Evolutionary conservation across 2,888 invertebrate species (phyloP).

Genomic region (Lacanobia oleracea): DNA sequence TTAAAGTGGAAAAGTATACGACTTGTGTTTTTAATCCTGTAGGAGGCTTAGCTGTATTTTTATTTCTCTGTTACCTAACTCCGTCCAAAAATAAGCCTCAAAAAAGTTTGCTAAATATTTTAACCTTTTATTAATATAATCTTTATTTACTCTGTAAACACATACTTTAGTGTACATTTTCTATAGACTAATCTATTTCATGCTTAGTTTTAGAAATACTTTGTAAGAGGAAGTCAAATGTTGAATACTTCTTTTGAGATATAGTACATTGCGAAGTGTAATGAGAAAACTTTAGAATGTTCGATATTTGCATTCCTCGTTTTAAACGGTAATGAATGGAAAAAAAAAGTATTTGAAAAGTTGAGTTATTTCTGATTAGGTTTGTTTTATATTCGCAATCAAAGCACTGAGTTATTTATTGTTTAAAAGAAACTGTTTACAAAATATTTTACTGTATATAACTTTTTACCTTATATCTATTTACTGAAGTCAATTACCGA

Average conservation of each 20-base stretch:
- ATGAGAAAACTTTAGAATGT: conserved; percentile 38
- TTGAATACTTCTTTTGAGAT: conserved; percentile 36
- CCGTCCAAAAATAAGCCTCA: conserved; percentile 56
- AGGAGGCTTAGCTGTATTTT: conserved; percentile 43
- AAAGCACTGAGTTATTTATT: conserved; percentile 21
- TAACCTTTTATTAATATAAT: conserved; percentile 13
- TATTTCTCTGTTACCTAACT: conserved; percentile 35
- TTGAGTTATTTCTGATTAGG: not conserved
- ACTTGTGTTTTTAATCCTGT: conserved; percentile 45
- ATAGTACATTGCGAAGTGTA: conserved; percentile 21
- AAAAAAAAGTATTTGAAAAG: conserved; percentile 11
- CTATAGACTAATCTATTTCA: conserved; percentile 7
- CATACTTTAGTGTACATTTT: not conserved
- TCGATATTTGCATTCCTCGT: conserved; percentile 23
- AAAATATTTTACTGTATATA: not conserved
- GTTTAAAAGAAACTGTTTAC: not conserved
- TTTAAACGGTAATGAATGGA: conserved; percentile 15
- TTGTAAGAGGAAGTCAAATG: conserved; percentile 31
- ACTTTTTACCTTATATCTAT: not conserved
- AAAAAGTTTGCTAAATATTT: conserved; percentile 37
- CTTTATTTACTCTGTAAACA: conserved; percentile 28
- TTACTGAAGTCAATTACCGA: not conserved
- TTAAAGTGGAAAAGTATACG: conserved; percentile 49
- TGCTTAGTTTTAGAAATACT: conserved; percentile 39
- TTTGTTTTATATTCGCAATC: conserved; percentile 1